Evolutionary conservation across 2,797 vertebrate genomes (phyloP), one percentile per base, ranked within the genome.

Genomic region (Diplodus sargus): DNA sequence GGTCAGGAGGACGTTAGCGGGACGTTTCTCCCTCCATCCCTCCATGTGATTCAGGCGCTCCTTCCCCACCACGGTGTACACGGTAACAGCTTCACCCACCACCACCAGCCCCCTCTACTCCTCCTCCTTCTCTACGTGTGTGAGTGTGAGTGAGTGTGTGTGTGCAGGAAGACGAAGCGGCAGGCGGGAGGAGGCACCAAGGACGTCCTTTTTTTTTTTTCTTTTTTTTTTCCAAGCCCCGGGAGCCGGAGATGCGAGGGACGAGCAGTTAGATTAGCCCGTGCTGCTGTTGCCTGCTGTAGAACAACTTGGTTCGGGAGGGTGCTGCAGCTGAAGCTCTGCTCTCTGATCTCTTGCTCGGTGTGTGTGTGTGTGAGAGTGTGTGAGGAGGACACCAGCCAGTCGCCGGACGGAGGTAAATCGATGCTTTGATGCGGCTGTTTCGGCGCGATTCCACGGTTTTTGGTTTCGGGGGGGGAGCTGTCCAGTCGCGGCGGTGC

Each of bases 201-300:
- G 95, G 94, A 95, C 95, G 93, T 95, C 94, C 93, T 93, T 70
- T 59, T 73, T 70, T 59, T 73, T 25, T 25, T 73, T 70, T 59
- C 70, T 25, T 25, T 25, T 25, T 25, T 25, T 25, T 25, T 25
- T 25, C 84, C 30, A 7, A 90, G 85, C 84, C 81, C 89, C 81
- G 66, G 85, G 91, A 92, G 88, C 88, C 79, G 84, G 92, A 92
- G 92, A 95, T 94, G 92, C 93, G 2, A 92, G 86, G 85, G 82
- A 92, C 89, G 88, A 91, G 87, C 92, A 90, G 73, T 89, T 92
- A 85, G 89, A 92, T 85, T 82, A 85, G 74, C 84, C 86, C 13
- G 72, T 45, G 81, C 81, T 70, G 57, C 74, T 77, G 76, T 53
- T 75, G 69, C 78, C 77, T 70, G 80, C 82, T 87, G 82, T 84